phyloP scores from a whole-genome alignment of 64 coral and sea anemone genomes.

The Actinia equina region DNA sequence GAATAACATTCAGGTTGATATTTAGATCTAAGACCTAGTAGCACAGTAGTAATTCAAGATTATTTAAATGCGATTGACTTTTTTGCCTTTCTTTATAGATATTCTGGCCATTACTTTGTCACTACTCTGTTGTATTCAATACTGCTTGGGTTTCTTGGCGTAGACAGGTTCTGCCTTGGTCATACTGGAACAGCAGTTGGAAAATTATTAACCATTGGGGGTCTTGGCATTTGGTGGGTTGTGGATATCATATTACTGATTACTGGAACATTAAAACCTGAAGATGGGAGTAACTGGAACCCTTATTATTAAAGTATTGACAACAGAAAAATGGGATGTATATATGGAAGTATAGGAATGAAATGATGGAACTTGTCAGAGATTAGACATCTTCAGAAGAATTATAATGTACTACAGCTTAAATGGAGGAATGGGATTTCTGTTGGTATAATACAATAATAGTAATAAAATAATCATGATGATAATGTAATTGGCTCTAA shows the following conservation, averaged over 20 bases:
- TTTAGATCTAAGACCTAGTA: too few species aligned
- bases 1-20: too few species aligned
- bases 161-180: slow-evolving; percentile 94
- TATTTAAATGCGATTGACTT: too few species aligned
- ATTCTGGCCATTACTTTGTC: slow-evolving; percentile 92
- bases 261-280: slow-evolving; percentile 67
- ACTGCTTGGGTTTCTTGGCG: slow-evolving; percentile 89
- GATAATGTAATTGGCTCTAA: too few species aligned
- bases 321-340: neutral
- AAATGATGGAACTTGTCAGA: neutral
- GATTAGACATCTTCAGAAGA: too few species aligned
- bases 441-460: too few species aligned
- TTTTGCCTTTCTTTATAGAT: slow-evolving; percentile 45
- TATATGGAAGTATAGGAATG: neutral
- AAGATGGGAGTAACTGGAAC: slow-evolving; percentile 86
- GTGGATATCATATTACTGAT: slow-evolving; percentile 91
- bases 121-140: slow-evolving; percentile 89
- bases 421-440: too few species aligned
- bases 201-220: slow-evolving; percentile 90
- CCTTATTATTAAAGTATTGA: slow-evolving; percentile 57
- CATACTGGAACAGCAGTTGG: slow-evolving; percentile 93
- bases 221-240: slow-evolving; percentile 96
- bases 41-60: too few species aligned
- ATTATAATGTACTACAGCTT: too few species aligned
- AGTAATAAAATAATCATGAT: too few species aligned